Evolutionary conservation across 2,797 vertebrate species (phyloP), one percentile per base, ranked within the genome.

Genomic region (Premnoplex brunnescens): DNA sequence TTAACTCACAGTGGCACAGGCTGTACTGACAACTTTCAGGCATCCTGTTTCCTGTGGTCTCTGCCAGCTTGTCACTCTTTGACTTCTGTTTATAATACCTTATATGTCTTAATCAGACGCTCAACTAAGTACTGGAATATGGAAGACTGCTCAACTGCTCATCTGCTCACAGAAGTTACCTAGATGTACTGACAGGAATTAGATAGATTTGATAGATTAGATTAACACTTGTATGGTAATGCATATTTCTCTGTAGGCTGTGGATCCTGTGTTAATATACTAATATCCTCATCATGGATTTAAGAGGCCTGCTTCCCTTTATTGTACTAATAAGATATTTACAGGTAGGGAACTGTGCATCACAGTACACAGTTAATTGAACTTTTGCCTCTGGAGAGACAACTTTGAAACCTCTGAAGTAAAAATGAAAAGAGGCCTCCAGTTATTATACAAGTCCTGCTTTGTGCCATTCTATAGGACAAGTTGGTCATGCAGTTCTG

Each of bases 261-360:
- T 82, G 85, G 43, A 73, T 92, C 37, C 48, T 89, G 10, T 91
- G 59, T 93, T 93, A 93, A 74, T 79, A 83, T 51, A 91, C 55
- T 91, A 91, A 89, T 76, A 92, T 64, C 49, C 24, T 37, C 54
- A 68, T 93, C 54, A 78, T 4, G 9, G 76, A 80, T 88, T 93
- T 95, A 76, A 80, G 72, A 77, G 54, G 58, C 51, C 76, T 88
- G 30, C 79, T 89, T 95, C 64, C 60, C 69, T 96, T 93, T 91
- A 87, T 83, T 95, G 75, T 95, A 85, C 73, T 92, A 93, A 74
- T 74, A 91, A 95, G 82, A 91, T 95, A 92, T 91, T 85, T 95
- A 88, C 86, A 66, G 46, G n/a, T 60, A 75, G 79, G 87, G 90
- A 95, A n/a, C 54, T 94, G 60, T 83, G 64, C 48, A 72, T 92